Evolutionary conservation across 1,140 invertebrate genomes (phyloP), one percentile per base, ranked within the genome.

Genomic region (Babylonia areolata): DNA sequence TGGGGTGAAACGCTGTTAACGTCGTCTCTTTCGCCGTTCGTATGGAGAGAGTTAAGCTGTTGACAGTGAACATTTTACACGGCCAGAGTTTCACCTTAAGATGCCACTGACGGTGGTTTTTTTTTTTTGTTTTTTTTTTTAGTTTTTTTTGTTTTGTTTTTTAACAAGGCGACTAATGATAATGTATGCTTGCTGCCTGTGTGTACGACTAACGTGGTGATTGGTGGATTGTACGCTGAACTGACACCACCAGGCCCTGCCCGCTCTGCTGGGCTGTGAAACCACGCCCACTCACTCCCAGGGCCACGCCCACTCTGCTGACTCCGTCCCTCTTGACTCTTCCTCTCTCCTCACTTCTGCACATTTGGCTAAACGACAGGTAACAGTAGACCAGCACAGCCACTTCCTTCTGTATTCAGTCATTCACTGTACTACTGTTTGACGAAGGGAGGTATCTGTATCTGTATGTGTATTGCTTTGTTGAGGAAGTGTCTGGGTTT

Each of bases 121-220:
- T 51, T 51, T 51, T 51, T 51, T 51, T 64, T 23, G 9, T 28
- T 23, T 23, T 28, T 23, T 64, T 2, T 23, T 64, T 23, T n/a
- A 23, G 5, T 51, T 51, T 51, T 51, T 51, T 51, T 51, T 64
- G 15, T 64, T 28, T 23, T 23, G 3, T 23, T 64, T 2, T 23
- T 64, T 23, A 6, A 23, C 23, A 64, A 23, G 28, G 58, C 28
- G 58, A 64, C 58, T 64, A 64, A 23, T 64, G 28, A 64, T 0
- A 64, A 64, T 64, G 28, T 64, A 23, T 64, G 23, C 58, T 11
- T 23, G 58, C 58, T 64, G 20, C 6, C 0, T 64, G 20, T 73
- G 5, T 28, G 40, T 28, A 64, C 23, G 28, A 85, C 85, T 85
- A 85, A 85, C 85, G 40, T 64, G 85, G 77, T 85, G 85, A 85